These are phyloP conservation scores for Coregonus ussuriensis DNA, from an alignment of 2,797 vertebrate species.

Conservation along the genomic window DNA sequence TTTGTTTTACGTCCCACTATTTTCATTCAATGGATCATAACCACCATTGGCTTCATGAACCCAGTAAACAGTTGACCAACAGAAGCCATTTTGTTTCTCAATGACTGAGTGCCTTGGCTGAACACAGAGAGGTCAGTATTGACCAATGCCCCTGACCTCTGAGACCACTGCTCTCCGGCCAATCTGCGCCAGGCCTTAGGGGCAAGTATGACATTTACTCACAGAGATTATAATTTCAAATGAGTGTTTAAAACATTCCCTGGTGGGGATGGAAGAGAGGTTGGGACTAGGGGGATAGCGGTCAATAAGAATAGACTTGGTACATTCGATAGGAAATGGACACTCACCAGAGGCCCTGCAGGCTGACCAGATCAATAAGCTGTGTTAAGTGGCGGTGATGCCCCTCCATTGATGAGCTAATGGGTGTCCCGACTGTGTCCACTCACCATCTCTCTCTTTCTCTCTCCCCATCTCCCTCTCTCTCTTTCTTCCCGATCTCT, in stretches of 20 bases:
- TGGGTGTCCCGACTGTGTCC: slow-evolving; percentile 70
- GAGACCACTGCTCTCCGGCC: slow-evolving; percentile 74
- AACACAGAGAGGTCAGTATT: slow-evolving; percentile 74
- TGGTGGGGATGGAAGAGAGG: slow-evolving; percentile 61
- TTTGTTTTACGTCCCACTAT: slow-evolving; percentile 32
- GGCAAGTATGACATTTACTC: slow-evolving; percentile 86
- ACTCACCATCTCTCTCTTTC: slow-evolving; percentile 32
- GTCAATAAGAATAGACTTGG: slow-evolving; percentile 82
- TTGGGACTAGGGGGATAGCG: slow-evolving; percentile 49
- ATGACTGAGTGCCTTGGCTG: slow-evolving; percentile 37
- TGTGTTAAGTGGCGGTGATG: slow-evolving; percentile 84
- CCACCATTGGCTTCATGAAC: slow-evolving; percentile 17
- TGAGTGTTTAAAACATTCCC: slow-evolving; percentile 80
- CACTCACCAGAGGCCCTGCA: slow-evolving; percentile 77
- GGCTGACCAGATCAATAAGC: slow-evolving; percentile 77
- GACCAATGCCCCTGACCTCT: slow-evolving; percentile 72
- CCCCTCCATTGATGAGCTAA: slow-evolving; percentile 81
- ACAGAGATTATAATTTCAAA: slow-evolving; percentile 86
- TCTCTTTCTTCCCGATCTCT: slow-evolving; percentile 11
- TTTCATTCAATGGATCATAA: slow-evolving; percentile 22
- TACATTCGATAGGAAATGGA: slow-evolving; percentile 86
- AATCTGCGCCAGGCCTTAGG: slow-evolving; percentile 74
- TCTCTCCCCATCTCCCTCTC: slow-evolving; percentile 49
- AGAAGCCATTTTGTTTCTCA: slow-evolving; percentile 43
- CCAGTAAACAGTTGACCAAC: slow-evolving; percentile 12